Conservation (phyloP, 2,888 invertebrate species). For the Psococerastis gibbosa region DNA sequence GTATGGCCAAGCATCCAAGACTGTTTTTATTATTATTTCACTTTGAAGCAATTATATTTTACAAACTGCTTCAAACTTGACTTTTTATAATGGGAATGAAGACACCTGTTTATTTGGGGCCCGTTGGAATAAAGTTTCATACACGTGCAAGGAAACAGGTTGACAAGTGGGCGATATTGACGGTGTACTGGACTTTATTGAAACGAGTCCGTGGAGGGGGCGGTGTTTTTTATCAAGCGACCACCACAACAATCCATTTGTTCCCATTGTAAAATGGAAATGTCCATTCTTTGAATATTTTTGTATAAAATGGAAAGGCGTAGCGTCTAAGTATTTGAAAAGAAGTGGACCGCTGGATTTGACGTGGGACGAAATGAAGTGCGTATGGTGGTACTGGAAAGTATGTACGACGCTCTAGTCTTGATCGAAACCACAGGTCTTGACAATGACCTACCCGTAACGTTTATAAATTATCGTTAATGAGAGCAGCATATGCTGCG, state of each 20-base stretch:
- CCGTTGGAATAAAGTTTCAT: no score
- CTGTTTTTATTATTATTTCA: slow-evolving; percentile 10
- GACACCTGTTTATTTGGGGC: no score
- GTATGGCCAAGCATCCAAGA: slow-evolving; percentile 1
- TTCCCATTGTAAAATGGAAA: not conserved
- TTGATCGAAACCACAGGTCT: not conserved
- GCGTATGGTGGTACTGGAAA: not conserved
- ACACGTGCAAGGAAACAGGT: no score
- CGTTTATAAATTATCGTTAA: no score
- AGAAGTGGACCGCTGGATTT: not conserved
- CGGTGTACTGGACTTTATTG: no score
- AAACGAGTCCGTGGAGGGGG: not conserved
- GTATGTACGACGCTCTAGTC: not conserved
- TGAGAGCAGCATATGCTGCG: no score
- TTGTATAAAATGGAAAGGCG: not conserved
- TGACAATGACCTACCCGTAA: no score
- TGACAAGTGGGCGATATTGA: no score
- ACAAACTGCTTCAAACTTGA: slow-evolving; percentile 9
- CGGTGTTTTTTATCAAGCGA: not conserved
- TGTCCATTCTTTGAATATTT: not conserved
- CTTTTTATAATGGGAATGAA: not conserved
- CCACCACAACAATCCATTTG: not conserved
- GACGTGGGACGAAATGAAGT: not conserved
- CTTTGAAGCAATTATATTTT: slow-evolving; percentile 8
- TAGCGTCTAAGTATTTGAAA: not conserved